Base-by-base conservation (phyloP, 2,888 invertebrate genomes). In the Eueremaeus valkanovi region DNA sequence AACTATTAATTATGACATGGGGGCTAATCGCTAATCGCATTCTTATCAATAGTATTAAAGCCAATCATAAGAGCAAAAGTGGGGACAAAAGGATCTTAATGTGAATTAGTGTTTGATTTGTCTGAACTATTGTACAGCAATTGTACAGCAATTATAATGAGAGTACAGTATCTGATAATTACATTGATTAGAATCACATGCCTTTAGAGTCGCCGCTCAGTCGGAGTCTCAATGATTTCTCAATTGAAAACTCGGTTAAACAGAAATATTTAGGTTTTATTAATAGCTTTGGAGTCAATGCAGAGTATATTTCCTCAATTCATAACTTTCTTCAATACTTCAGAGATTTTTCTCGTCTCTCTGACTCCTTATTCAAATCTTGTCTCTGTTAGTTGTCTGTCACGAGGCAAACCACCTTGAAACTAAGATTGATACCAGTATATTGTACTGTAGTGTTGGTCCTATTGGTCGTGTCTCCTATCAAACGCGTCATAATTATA, bases 221-320 rank as follows among this genome's bases (percentile, higher is more conserved):
- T 29, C 61, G 61, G 13, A 6, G 29, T 61, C n/a, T 21, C 61
- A 61, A 29, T 29, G 27, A 24, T 61, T 61, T 61, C 61, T 61
- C 31, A 31, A 61, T 61, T 16, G 13, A 33, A 13, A 33, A 61
- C 33, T 31, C 33, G 61, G 31, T 61, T 61, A 18, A 5, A 5
- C 27, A 21, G 21, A 8, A 21, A n/a, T 2, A 13, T 29, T 21
- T 58, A 27, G 16, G 9, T 61, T 61, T 61, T 61, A 61, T 61
- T 61, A 61, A 61, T 61, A 61, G 61, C 16, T 61, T 61, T 13
- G 6, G 18, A 51, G 51, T 51, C 51, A 21, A 51, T 9, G 21
- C 51, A 51, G 51, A 18, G 6, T 29, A 61, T 61, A 33, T 61
- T 61, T 61, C 61, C 61, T 61, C 31, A 31, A 61, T 61, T 61